These are phyloP conservation scores for Oreortyx pictus DNA, from an alignment of 2,797 vertebrate genomes.

Conservation along the genomic window DNA sequence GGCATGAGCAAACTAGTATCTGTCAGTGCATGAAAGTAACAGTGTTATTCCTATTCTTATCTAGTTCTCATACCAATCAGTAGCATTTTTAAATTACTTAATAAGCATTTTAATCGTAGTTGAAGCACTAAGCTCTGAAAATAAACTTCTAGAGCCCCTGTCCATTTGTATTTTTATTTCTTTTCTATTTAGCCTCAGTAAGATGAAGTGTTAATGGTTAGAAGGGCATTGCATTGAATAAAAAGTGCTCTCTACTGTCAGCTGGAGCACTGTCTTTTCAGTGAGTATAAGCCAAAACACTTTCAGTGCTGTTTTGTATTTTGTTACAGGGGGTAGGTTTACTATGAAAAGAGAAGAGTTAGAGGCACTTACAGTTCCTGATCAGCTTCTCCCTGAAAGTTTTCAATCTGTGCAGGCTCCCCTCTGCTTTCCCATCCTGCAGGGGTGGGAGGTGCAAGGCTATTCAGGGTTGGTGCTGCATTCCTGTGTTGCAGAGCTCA, in stretches of 20 bases:
- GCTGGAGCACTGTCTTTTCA: background rate
- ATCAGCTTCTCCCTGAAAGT: background rate
- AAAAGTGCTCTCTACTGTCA: background rate
- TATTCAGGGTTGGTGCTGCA: background rate
- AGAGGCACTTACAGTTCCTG: background rate
- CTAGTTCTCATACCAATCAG: background rate
- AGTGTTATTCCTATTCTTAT: background rate
- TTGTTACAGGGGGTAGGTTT: rapidly evolving
- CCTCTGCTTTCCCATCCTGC: background rate
- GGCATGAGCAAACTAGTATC: constrained; percentile 92
- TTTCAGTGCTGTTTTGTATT: background rate
- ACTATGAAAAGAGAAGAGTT: rapidly evolving
- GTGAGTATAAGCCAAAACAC: rapidly evolving
- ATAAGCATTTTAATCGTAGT: constrained; percentile 70
- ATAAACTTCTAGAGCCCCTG: constrained; percentile 68
- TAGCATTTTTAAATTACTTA: constrained; percentile 73
- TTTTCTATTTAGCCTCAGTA: background rate
- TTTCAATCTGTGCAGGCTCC: background rate
- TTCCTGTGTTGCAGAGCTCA: too few species aligned
- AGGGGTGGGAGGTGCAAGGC: rapidly evolving
- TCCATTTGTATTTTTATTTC: background rate
- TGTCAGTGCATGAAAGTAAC: constrained; percentile 83
- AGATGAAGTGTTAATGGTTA: background rate
- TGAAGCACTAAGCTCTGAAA: constrained; percentile 64
- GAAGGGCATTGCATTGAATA: background rate